Evolutionary conservation across 2,797 vertebrate species (phyloP).

Genomic region (Rachycentron canadum): DNA sequence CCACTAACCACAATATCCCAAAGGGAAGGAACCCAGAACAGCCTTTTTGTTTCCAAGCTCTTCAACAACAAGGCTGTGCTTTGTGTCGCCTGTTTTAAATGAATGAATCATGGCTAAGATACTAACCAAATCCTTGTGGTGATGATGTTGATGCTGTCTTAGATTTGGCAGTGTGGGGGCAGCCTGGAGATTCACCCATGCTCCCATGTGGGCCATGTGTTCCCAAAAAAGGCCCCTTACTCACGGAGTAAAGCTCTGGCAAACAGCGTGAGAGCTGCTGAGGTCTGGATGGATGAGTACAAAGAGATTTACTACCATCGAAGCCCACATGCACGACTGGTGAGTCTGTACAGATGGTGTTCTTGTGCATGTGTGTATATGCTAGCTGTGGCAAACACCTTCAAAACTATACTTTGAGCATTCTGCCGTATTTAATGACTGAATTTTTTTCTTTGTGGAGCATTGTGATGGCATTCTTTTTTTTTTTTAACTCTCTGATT

Average conservation of each 20-base stretch:
- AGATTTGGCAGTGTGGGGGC: conserved; percentile 99
- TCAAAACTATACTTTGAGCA: background rate
- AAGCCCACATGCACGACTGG: conserved; percentile 93
- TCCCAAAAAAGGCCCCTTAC: conserved; percentile 96
- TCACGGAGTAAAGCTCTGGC: conserved; percentile 94
- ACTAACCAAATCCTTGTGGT: conserved; percentile 55
- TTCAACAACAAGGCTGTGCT: conserved; percentile 40
- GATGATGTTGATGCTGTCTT: conserved; percentile 42
- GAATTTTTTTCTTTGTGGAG: conserved; percentile 20
- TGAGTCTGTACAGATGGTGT: conserved; percentile 77
- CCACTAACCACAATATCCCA: conserved; percentile 29
- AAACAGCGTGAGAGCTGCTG: conserved; percentile 95
- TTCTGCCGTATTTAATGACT: background rate
- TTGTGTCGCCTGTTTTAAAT: conserved; percentile 46
- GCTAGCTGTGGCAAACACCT: background rate
- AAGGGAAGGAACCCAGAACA: conserved; percentile 27
- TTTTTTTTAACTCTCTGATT: conserved; percentile 28
- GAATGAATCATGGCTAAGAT: conserved; percentile 43
- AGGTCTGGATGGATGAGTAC: conserved; percentile 98
- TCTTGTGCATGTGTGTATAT: background rate
- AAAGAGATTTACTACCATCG: conserved; percentile 96
- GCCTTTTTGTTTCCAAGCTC: conserved; percentile 23
- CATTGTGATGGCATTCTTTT: conserved; percentile 7
- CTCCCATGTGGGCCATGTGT: conserved; percentile 98
- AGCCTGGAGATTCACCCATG: conserved; percentile 95